Conservation (phyloP, 1,140 invertebrate genomes). For the Wasmannia auropunctata region DNA sequence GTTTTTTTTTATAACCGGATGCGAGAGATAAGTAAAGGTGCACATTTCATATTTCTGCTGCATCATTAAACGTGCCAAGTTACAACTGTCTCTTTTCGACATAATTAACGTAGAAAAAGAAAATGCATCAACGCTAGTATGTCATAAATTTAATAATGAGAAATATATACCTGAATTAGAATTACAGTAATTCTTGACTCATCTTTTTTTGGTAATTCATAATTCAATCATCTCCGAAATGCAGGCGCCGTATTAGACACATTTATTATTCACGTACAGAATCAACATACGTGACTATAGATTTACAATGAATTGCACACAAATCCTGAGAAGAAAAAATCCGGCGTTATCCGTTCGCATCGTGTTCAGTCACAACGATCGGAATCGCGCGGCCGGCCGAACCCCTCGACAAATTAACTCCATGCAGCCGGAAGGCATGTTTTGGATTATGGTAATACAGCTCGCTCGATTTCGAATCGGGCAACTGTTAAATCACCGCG, state of each 20-base stretch:
- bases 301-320: constrained; percentile 2
- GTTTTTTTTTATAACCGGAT: background rate
- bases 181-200: background rate
- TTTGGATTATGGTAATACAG: constrained; percentile 47
- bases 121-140: background rate
- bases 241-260: background rate
- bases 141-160: background rate
- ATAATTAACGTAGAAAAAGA: background rate
- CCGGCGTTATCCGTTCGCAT: background rate
- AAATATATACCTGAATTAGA: background rate
- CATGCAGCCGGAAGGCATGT: constrained; percentile 48
- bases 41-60: background rate
- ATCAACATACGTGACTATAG: background rate
- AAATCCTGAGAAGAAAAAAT: background rate
- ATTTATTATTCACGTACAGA: too few relatives aligned
- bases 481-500: constrained; percentile 42
- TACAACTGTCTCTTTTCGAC: background rate
- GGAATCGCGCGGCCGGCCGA: background rate
- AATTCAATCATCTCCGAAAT: background rate
- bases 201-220: background rate
- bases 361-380: constrained; percentile 6
- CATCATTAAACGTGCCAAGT: background rate
- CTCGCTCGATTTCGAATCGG: constrained; percentile 43
- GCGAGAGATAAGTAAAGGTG: background rate
- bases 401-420: constrained; percentile 34